phyloP scores from a whole-genome alignment of 2,797 vertebrate species.

The Molossus molossus region DNA sequence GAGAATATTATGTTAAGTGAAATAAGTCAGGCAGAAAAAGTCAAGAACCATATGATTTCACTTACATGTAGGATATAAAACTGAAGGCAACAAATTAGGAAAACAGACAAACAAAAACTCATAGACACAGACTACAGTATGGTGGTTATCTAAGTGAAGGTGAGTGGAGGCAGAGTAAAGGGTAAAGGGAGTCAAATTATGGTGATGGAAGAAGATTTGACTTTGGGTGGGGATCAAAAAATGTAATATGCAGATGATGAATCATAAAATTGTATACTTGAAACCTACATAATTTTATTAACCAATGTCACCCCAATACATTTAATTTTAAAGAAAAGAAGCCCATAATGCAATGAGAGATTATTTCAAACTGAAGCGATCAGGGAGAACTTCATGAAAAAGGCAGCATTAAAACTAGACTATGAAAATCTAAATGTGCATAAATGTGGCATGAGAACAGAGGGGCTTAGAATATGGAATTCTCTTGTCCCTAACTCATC shows the following conservation, averaged over 20 bases:
- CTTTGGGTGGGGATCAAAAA: not conserved
- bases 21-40: not conserved
- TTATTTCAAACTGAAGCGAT: not conserved
- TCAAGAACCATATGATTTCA: not conserved
- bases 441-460: not conserved
- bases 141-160: not conserved
- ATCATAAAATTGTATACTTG: not conserved
- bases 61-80: not conserved
- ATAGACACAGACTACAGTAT: not conserved
- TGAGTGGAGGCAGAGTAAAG: not conserved
- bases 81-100: not conserved
- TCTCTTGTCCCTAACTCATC: not conserved
- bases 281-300: not conserved
- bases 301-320: not conserved
- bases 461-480: not conserved
- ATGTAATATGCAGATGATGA: not conserved
- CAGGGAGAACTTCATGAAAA: not conserved
- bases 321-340: not conserved
- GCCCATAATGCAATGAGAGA: not conserved
- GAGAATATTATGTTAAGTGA: not conserved
- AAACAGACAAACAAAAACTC: not conserved
- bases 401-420: not conserved
- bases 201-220: not conserved
- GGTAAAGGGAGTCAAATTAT: not conserved
- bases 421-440: not conserved